Conservation (phyloP, 2,113 vertebrate genomes). For the Mellivora capensis region DNA sequence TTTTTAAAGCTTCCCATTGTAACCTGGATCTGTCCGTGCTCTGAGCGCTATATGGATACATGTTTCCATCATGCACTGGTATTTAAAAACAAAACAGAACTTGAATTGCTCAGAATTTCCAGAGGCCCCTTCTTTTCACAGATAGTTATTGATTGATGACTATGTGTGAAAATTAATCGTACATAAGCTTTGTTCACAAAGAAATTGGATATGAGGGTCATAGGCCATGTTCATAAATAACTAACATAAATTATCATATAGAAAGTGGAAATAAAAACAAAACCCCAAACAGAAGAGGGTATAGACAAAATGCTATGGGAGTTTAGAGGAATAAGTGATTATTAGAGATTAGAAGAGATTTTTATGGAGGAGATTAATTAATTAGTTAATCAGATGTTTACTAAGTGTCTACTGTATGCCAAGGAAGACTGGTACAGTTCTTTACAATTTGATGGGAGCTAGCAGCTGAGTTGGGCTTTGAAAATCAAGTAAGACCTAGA, state of each 20-base stretch:
- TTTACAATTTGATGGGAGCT: neutral
- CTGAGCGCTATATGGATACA: neutral
- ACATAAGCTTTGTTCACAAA: neutral
- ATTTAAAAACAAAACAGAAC: constrained; percentile 9
- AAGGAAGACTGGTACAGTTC: neutral
- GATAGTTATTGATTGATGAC: neutral
- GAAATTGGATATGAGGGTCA: neutral
- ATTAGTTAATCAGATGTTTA: neutral
- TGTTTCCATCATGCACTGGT: neutral
- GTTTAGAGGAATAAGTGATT: neutral
- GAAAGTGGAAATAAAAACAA: neutral
- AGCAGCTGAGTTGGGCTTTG: neutral
- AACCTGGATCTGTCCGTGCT: neutral
- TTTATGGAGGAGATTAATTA: neutral
- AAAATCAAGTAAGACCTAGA: neutral
- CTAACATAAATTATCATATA: neutral
- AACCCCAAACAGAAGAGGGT: neutral
- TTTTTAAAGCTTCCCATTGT: neutral
- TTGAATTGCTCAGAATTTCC: neutral
- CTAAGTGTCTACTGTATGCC: neutral
- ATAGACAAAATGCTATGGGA: neutral
- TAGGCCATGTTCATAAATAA: neutral
- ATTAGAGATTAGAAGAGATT: neutral
- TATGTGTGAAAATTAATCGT: neutral
- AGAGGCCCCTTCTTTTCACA: neutral